Evolutionary conservation across 2,888 invertebrate species (phyloP).

Genomic region (Pyrocoelia pectoralis): DNA sequence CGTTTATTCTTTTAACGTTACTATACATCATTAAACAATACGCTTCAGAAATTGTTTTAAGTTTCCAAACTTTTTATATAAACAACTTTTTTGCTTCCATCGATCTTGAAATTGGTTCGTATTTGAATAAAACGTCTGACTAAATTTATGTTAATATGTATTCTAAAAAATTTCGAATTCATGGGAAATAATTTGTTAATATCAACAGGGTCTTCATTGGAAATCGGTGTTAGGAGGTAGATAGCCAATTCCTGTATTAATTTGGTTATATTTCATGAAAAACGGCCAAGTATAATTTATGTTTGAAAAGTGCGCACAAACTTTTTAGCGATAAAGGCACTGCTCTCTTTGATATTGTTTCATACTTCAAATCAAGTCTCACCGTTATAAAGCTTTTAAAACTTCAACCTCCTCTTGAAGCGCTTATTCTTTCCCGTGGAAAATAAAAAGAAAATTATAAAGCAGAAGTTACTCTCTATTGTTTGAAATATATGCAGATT

Average conservation of each 20-base stretch:
- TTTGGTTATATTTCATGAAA: too few species aligned
- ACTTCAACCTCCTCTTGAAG: constrained; percentile 14
- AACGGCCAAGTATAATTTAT: constrained; percentile 24
- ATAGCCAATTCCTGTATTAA: too few species aligned
- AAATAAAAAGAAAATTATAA: constrained; percentile 15
- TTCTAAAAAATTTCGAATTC: too few species aligned
- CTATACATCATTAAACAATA: not conserved
- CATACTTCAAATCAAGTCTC: constrained; percentile 16
- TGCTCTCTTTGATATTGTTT: constrained; percentile 26
- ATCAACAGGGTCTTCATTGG: too few species aligned
- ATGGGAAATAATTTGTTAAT: too few species aligned
- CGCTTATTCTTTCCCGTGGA: constrained; percentile 11
- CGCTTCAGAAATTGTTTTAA: too few species aligned
- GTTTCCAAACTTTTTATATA: too few species aligned
- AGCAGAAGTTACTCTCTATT: constrained; percentile 11
- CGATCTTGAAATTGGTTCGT: too few species aligned
- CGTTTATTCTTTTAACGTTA: not conserved
- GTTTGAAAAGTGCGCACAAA: constrained; percentile 28
- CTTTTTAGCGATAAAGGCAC: constrained; percentile 21
- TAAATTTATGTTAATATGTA: too few species aligned
- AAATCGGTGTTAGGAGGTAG: too few species aligned
- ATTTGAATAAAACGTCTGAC: too few species aligned
- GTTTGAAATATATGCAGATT: not conserved
- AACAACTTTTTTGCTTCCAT: too few species aligned
- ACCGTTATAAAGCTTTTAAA: constrained; percentile 29